Percentiles rank a stretch among this genome's conserved stretches.
Evolutionary conservation across 1,140 invertebrate species (phyloP).

Genomic region (Helicoverpa zea): DNA sequence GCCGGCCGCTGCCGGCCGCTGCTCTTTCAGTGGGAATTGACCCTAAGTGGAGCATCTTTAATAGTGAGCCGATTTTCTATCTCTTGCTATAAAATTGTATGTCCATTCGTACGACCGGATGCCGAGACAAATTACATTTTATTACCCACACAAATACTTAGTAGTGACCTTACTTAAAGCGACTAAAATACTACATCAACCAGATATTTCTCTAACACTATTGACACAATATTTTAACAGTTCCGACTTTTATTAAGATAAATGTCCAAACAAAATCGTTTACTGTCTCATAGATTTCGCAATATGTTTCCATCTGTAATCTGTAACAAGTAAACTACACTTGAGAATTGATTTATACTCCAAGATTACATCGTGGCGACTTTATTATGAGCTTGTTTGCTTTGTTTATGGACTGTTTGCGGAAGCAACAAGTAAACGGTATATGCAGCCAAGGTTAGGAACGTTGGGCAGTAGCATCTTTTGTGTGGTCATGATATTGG

Average conservation of each 20-base stretch:
- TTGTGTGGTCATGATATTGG: too few species aligned
- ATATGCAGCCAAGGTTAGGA: neutral
- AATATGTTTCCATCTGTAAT: neutral
- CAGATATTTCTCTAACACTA: neutral
- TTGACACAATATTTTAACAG: neutral
- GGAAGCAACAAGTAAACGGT: conserved; percentile 6
- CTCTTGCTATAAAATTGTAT: too few species aligned
- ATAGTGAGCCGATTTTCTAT: too few species aligned
- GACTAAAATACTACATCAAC: neutral
- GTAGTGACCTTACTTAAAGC: too few species aligned
- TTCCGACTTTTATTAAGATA: neutral
- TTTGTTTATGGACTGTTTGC: neutral
- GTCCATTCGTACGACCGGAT: too few species aligned
- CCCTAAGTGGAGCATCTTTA: too few species aligned
- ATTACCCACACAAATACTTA: neutral
- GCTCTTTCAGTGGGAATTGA: too few species aligned
- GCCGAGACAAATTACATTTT: conserved; percentile 11
- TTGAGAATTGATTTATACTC: too few species aligned
- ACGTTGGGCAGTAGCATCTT: too few species aligned
- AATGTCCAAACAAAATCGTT: neutral
- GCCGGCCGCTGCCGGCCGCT: too few species aligned
- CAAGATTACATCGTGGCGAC: neutral
- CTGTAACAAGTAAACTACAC: neutral
- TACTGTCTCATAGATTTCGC: neutral
- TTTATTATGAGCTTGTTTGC: neutral